These are phyloP conservation scores for Anolis carolinensis DNA, from an alignment of 2,113 vertebrate genomes.

Conservation along the genomic window DNA sequence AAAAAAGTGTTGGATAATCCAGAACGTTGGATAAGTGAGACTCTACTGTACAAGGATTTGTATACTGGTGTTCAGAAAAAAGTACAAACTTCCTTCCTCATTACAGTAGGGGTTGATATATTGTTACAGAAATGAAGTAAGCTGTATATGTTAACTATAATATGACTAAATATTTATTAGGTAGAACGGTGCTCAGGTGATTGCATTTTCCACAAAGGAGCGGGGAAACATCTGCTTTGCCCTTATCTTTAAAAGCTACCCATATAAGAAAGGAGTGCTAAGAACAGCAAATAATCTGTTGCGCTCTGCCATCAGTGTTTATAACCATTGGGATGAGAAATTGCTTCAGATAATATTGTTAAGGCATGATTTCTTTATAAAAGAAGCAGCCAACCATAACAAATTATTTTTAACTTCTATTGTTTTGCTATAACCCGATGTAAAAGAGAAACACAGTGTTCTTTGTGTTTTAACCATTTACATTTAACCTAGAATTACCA, in stretches of 20 bases:
- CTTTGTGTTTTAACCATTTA: conserved; percentile 57
- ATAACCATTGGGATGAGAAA: conserved; percentile 48
- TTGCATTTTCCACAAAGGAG: too few relatives aligned
- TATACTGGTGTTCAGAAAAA: not conserved
- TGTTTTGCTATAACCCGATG: conserved; percentile 57
- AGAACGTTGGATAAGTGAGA: too few relatives aligned
- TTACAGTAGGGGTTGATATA: not conserved
- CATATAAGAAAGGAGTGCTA: conserved; percentile 20
- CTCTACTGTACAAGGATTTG: too few relatives aligned
- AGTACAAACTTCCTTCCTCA: not conserved
- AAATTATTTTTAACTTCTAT: conserved; percentile 64
- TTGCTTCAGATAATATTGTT: conserved; percentile 56
- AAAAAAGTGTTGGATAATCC: too few relatives aligned
- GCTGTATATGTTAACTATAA: not conserved
- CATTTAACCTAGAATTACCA: conserved; percentile 32
- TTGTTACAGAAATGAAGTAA: not conserved
- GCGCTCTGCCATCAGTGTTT: not conserved
- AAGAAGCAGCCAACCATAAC: conserved; percentile 64
- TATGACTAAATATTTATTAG: too few relatives aligned
- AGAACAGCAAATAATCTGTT: conserved; percentile 30
- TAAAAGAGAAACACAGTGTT: conserved; percentile 57
- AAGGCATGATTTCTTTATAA: conserved; percentile 63
- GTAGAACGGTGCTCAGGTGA: too few relatives aligned
- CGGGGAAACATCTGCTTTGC: too few relatives aligned
- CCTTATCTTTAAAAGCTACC: conserved; percentile 1